Percentiles rank a stretch among this genome's conserved stretches.
These are phyloP conservation scores for Drosophila seclusa DNA, from an alignment of 2,888 invertebrate species.

Conservation along the genomic window DNA sequence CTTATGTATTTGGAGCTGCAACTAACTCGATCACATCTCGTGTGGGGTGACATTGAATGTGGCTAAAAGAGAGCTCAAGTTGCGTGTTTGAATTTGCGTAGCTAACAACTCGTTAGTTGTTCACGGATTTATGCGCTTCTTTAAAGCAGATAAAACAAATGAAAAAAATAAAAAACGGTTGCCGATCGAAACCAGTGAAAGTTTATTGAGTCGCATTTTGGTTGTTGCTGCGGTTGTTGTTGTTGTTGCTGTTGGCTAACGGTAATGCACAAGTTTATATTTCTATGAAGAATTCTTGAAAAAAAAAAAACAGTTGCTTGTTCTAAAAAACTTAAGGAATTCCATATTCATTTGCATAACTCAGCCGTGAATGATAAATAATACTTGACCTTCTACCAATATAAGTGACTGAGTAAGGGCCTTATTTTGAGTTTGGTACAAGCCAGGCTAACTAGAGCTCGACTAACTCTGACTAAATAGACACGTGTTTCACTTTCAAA, in stretches of 20 bases:
- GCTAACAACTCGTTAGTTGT: slow-evolving; percentile 25
- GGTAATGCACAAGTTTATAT: slow-evolving; percentile 51
- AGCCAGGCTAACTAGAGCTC: background rate
- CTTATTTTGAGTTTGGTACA: background rate
- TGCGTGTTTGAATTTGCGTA: slow-evolving; percentile 43
- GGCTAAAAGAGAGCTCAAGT: slow-evolving; percentile 20
- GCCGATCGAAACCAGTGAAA: slow-evolving; percentile 76
- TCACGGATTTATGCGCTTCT: slow-evolving; percentile 17
- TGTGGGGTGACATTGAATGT: slow-evolving; percentile 9
- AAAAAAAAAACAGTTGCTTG: slow-evolving; percentile 24
- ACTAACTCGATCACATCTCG: slow-evolving; percentile 3
- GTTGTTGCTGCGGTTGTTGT: background rate
- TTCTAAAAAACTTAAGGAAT: slow-evolving; percentile 15
- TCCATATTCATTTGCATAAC: background rate
- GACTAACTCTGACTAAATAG: background rate
- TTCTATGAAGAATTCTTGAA: slow-evolving; percentile 39
- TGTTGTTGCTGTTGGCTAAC: slow-evolving; percentile 29
- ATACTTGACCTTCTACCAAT: background rate
- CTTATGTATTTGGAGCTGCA: background rate
- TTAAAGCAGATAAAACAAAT: slow-evolving; percentile 8
- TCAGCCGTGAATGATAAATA: background rate
- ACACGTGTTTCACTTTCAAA: slow-evolving; percentile 42
- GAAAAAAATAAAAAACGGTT: slow-evolving; percentile 28
- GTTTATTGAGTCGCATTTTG: slow-evolving; percentile 66
- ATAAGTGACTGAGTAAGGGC: background rate